Evolutionary conservation across 2,113 vertebrate species (phyloP).

Genomic region (Mastomys natalensis): DNA sequence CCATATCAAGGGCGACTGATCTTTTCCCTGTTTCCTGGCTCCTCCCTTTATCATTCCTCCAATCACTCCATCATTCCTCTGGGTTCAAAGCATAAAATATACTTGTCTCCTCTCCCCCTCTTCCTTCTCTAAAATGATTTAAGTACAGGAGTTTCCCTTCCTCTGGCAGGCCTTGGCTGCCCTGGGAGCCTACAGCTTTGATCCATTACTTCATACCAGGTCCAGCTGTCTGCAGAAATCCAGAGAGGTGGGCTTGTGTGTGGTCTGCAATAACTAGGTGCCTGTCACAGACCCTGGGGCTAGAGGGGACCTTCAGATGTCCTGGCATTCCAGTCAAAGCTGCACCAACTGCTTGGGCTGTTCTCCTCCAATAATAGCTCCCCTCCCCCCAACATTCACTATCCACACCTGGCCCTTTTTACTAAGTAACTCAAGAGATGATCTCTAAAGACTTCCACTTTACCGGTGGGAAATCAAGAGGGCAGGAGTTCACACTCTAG

Average conservation of each 20-base stretch:
- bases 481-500: neutral
- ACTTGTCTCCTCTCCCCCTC: neutral
- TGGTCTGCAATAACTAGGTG: rapidly evolving
- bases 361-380: neutral
- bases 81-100: neutral
- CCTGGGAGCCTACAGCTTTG: neutral
- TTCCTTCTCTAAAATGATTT: neutral
- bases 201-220: no score
- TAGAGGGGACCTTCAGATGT: neutral
- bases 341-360: no score
- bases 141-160: neutral
- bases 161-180: neutral
- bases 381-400: no score
- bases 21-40: no score
- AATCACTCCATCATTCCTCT: rapidly evolving
- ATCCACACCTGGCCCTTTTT: neutral
- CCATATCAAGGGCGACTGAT: neutral
- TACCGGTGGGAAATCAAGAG: neutral
- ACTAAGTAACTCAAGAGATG: neutral
- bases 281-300: neutral
- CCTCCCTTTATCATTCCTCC: no score
- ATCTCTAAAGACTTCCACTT: neutral
- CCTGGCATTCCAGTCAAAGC: neutral
- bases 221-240: neutral
- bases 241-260: neutral